phyloP scores from a whole-genome alignment of 2,797 vertebrate species.

The Denticeps clupeoides region DNA sequence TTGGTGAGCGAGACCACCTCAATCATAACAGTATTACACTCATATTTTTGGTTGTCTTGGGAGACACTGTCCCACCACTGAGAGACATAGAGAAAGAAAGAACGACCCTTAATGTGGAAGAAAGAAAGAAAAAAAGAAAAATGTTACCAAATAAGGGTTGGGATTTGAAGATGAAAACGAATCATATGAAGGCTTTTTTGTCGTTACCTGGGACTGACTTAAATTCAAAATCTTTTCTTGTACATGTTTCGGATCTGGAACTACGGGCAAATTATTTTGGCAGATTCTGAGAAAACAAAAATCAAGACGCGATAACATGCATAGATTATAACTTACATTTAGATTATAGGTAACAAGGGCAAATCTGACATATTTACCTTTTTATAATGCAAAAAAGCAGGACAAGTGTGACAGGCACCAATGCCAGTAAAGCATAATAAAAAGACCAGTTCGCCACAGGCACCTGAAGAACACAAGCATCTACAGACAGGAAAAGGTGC shows the following conservation, averaged over 20 bases:
- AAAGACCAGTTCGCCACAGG: rapidly evolving
- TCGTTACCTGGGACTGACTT: constrained; percentile 58
- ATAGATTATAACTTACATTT: neutral
- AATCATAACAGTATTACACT: constrained; percentile 25
- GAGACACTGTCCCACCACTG: constrained; percentile 16
- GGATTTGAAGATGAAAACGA: neutral
- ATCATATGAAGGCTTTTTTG: neutral
- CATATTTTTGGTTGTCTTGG: constrained; percentile 6
- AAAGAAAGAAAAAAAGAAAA: neutral
- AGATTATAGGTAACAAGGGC: no score
- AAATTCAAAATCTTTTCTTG: constrained; percentile 50
- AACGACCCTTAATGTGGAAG: neutral
- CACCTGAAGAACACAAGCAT: no score
- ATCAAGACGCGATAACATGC: neutral
- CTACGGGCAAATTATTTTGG: constrained; percentile 43
- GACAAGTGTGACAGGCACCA: constrained; percentile 25
- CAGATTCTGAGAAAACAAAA: constrained; percentile 43
- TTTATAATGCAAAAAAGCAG: constrained; percentile 39
- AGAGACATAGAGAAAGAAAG: neutral
- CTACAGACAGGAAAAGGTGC: no score
- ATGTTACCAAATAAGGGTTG: no score
- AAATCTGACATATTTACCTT: constrained; percentile 53
- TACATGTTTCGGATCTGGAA: constrained; percentile 59
- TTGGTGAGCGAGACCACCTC: constrained; percentile 19
- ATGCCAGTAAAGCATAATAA: constrained; percentile 28